Conservation (phyloP, 2,113 vertebrate species). For the Artemisiospiza belli region DNA sequence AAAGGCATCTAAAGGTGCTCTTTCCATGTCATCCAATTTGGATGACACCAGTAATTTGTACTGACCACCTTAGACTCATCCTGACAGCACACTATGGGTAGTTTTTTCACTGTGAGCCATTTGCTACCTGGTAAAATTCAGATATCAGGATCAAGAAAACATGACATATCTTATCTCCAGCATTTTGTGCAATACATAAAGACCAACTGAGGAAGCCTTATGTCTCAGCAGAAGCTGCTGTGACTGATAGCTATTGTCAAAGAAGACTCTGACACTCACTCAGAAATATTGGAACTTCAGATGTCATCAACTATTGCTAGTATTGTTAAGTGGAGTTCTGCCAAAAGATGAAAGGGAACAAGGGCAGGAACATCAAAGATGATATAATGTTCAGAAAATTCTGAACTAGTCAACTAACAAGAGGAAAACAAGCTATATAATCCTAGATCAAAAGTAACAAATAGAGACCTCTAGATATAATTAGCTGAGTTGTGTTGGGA, state of each 20-base stretch:
- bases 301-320: background rate
- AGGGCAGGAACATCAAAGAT: slow-evolving; percentile 7
- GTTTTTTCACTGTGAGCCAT: background rate
- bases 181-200: background rate
- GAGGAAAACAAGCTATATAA: slow-evolving; percentile 5
- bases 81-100: background rate
- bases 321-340: background rate
- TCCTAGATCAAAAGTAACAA: slow-evolving; percentile 58
- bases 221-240: background rate
- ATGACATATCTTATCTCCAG: background rate
- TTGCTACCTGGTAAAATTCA: background rate
- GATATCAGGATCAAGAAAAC: background rate
- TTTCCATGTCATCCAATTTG: background rate
- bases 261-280: background rate
- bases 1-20: background rate
- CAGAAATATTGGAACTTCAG: background rate
- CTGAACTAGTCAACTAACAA: slow-evolving; percentile 34
- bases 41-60: background rate
- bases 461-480: slow-evolving; percentile 35
- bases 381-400: slow-evolving; percentile 2
- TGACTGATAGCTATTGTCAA: background rate
- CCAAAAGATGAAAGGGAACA: background rate
- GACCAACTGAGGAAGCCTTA: background rate
- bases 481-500: slow-evolving; percentile 48
- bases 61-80: background rate